Conservation (phyloP, 2,888 invertebrate species). For the Nasonia oneida region DNA sequence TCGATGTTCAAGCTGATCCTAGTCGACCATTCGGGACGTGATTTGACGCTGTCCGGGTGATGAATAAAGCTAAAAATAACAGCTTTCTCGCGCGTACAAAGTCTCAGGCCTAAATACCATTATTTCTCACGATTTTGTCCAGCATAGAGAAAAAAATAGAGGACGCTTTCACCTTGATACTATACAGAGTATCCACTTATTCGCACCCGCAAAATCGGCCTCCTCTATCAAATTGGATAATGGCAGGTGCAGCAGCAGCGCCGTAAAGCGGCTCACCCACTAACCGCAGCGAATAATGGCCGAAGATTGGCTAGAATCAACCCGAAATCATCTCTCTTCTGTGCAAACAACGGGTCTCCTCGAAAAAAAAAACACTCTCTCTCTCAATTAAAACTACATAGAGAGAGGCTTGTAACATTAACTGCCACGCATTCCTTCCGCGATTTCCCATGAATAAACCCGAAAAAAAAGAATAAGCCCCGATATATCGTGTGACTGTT, state of each 20-base stretch:
- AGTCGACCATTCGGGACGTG: slow-evolving; percentile 43
- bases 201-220: slow-evolving; percentile 11
- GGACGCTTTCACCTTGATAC: background rate
- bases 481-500: slow-evolving; percentile 69
- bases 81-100: background rate
- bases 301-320: slow-evolving; percentile 41
- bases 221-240: slow-evolving; percentile 6
- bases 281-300: slow-evolving; percentile 12
- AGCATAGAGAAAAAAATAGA: background rate
- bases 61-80: background rate
- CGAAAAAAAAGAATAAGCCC: slow-evolving; percentile 35
- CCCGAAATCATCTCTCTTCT: slow-evolving; percentile 19
- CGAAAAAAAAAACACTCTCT: background rate
- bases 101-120: background rate
- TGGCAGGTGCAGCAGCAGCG: background rate
- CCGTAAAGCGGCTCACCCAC: background rate
- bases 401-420: slow-evolving; percentile 10
- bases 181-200: background rate
- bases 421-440: slow-evolving; percentile 30
- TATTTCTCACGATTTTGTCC: background rate
- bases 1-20: slow-evolving; percentile 54
- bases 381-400: slow-evolving; percentile 36
- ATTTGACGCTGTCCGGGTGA: slow-evolving; percentile 9
- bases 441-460: slow-evolving; percentile 70
- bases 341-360: slow-evolving; percentile 19